Evolutionary conservation across 53 echinoderm and acorn worm genomes (phyloP).

Genomic region (Henricia sp.): DNA sequence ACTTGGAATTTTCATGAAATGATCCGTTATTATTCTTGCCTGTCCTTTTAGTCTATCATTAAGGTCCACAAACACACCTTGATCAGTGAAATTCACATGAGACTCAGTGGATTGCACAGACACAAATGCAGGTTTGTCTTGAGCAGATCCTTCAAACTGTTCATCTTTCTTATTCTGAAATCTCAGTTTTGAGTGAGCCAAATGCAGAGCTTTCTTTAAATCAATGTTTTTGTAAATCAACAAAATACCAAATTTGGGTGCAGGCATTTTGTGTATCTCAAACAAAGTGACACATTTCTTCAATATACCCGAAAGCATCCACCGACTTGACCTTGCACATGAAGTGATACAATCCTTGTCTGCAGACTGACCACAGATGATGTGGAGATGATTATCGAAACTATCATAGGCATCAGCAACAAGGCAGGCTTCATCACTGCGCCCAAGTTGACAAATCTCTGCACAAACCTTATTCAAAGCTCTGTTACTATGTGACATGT

Average conservation of each 20-base stretch:
- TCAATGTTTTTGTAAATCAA: conserved; percentile 1
- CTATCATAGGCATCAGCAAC: conserved; percentile 6
- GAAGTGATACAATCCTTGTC: not conserved
- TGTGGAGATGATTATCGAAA: not conserved
- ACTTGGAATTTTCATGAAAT: conserved; percentile 15
- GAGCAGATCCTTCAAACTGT: not conserved
- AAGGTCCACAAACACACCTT: conserved; percentile 2
- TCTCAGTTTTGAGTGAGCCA: not conserved
- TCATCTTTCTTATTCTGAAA: not conserved
- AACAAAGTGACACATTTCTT: conserved; percentile 7
- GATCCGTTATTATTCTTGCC: conserved; percentile 33
- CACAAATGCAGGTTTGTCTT: not conserved
- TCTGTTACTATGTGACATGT: not conserved
- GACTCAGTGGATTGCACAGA: not conserved
- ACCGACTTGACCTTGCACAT: not conserved
- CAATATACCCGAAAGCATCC: conserved; percentile 20
- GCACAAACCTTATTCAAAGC: not conserved
- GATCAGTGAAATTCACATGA: not conserved
- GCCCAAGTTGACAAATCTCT: not conserved
- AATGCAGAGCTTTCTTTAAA: conserved; percentile 14
- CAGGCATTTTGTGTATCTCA: conserved; percentile 9
- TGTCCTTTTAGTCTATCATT: conserved; percentile 46
- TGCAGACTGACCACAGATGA: not conserved
- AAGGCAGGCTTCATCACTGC: not conserved
- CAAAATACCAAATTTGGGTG: conserved; percentile 3